A percentile compares a stretch with the other conserved stretches of the same genome.
phyloP scores from a whole-genome alignment of 2,113 vertebrate species.

The Sinocyclocheilus grahami region DNA sequence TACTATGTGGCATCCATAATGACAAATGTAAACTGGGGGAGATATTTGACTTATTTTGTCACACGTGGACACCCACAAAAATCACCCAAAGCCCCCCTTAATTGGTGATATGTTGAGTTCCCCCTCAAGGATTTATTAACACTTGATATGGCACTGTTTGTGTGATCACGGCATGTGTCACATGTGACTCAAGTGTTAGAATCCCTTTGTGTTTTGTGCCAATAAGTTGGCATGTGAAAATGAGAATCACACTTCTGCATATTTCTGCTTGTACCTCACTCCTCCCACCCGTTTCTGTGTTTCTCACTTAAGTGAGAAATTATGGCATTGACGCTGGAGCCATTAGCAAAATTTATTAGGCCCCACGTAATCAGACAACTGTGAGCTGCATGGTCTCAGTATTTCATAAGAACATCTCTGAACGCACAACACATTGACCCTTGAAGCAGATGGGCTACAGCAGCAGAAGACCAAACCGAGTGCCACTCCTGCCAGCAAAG shows the following conservation, averaged over 20 bases:
- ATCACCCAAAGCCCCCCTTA: too few relatives aligned
- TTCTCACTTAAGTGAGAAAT: conserved; percentile 12
- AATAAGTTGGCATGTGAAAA: conserved; percentile 33
- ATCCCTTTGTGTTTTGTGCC: conserved; percentile 42
- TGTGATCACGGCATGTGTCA: conserved; percentile 8
- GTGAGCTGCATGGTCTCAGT: neutral
- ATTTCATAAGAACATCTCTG: neutral
- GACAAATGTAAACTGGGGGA: neutral
- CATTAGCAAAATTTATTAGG: neutral
- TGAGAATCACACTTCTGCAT: conserved; percentile 40
- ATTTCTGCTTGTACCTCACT: conserved; percentile 33
- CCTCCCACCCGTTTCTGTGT: conserved; percentile 1
- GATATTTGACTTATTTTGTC: neutral
- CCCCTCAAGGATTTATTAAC: conserved; percentile 1
- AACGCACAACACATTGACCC: neutral
- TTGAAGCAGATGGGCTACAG: neutral
- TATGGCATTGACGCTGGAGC: conserved; percentile 3
- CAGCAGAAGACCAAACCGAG: neutral
- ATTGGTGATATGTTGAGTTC: neutral
- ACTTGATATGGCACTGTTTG: neutral
- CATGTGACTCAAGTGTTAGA: neutral
- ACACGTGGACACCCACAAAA: neutral
- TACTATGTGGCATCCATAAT: neutral
- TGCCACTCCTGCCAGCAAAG: neutral
- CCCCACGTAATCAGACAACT: neutral